Evolutionary conservation across 2,888 invertebrate genomes (phyloP).

Genomic region (Graphium colonna): DNA sequence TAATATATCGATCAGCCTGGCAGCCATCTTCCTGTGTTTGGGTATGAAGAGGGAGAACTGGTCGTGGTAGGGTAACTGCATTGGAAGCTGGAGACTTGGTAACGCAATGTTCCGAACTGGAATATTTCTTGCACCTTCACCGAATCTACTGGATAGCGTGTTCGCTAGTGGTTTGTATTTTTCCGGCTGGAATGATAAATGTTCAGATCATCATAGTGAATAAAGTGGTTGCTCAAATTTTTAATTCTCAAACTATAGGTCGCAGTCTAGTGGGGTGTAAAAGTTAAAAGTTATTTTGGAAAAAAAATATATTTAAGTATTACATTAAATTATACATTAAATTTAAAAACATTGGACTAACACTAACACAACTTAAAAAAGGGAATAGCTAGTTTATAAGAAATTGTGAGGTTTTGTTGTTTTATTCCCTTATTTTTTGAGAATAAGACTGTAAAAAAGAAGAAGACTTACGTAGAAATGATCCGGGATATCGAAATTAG

Average conservation of each 20-base stretch:
- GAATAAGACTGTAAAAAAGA: background rate
- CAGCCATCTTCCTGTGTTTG: constrained; percentile 82
- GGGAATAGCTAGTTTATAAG: too few relatives aligned
- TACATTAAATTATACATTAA: too few relatives aligned
- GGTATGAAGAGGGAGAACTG: constrained; percentile 86
- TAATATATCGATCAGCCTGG: constrained; percentile 83
- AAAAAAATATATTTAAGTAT: too few relatives aligned
- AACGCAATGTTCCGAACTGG: constrained; percentile 80
- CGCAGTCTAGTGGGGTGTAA: too few relatives aligned
- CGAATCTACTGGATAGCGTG: constrained; percentile 77
- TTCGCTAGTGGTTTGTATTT: constrained; percentile 47
- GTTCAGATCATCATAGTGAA: too few relatives aligned
- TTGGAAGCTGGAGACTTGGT: constrained; percentile 81
- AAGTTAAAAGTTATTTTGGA: too few relatives aligned
- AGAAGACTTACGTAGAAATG: constrained; percentile 78
- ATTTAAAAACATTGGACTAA: too few relatives aligned
- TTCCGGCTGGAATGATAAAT: constrained; percentile 44
- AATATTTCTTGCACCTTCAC: constrained; percentile 67
- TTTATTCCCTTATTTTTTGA: background rate
- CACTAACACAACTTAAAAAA: too few relatives aligned
- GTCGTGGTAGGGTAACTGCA: constrained; percentile 80
- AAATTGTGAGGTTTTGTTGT: background rate
- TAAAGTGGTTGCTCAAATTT: too few relatives aligned
- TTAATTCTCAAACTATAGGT: too few relatives aligned
- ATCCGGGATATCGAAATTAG: constrained; percentile 82